Evolutionary conservation across 2,113 vertebrate species (phyloP).

Genomic region (Sciurus niger): DNA sequence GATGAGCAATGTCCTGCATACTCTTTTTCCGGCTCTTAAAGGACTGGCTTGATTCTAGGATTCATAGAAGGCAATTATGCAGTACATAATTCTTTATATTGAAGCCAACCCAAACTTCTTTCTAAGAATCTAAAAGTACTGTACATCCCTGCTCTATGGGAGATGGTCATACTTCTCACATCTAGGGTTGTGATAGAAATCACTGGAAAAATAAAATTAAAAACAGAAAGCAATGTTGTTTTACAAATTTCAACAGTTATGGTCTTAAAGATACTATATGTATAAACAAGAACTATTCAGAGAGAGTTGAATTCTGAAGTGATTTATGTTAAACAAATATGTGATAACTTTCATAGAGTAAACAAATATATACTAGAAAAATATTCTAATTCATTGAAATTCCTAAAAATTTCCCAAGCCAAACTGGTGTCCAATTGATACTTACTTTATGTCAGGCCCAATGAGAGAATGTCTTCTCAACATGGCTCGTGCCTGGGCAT

Average conservation of each 20-base stretch:
- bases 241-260: constrained; percentile 30
- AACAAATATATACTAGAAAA: constrained; percentile 1
- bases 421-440: constrained; percentile 55
- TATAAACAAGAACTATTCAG: neutral
- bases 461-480: constrained; percentile 96
- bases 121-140: neutral
- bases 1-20: neutral
- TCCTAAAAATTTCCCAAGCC: constrained; percentile 6
- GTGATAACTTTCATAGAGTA: neutral
- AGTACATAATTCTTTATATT: neutral
- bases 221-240: neutral
- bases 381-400: neutral
- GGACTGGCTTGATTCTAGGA: neutral
- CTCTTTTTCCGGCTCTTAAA: neutral
- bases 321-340: neutral
- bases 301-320: neutral
- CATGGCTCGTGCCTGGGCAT: constrained; percentile 96
- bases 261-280: neutral
- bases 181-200: neutral
- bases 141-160: neutral
- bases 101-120: neutral
- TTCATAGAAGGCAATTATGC: neutral
- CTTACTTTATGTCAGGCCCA: constrained; percentile 96
- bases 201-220: constrained; percentile 45
- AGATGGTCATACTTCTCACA: neutral